phyloP scores from a whole-genome alignment of 2,888 invertebrate species.

The Minunthozetes semirufus region DNA sequence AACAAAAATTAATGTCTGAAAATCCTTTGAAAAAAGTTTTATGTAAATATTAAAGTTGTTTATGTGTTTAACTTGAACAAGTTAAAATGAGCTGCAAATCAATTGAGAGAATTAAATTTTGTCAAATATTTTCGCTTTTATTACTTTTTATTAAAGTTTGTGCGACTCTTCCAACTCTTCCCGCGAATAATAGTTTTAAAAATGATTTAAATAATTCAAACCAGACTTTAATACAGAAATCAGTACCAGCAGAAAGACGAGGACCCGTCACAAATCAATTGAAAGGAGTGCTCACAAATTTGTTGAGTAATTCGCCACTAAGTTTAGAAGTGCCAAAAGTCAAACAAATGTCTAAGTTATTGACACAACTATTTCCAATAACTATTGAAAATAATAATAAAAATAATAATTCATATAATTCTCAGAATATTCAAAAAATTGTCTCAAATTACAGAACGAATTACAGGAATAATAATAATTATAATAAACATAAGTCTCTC shows the following conservation, averaged over 20 bases:
- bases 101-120: too few relatives aligned
- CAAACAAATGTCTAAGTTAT: background rate
- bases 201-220: too few relatives aligned
- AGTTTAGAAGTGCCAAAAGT: conserved; percentile 16
- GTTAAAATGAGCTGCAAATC: too few relatives aligned
- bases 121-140: too few relatives aligned
- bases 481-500: background rate
- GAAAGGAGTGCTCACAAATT: background rate
- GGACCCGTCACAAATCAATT: background rate
- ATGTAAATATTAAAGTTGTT: too few relatives aligned
- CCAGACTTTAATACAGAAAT: too few relatives aligned
- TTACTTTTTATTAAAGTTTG: too few relatives aligned
- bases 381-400: background rate
- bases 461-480: background rate
- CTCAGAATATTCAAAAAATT: background rate
- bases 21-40: too few relatives aligned
- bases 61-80: too few relatives aligned
- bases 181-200: too few relatives aligned
- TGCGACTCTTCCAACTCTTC: too few relatives aligned
- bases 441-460: background rate
- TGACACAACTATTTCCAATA: background rate
- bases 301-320: background rate
- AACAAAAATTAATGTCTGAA: too few relatives aligned
- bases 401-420: background rate
- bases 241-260: background rate